phyloP scores from a whole-genome alignment of 2,797 vertebrate species.

The Propithecus deckenii region DNA sequence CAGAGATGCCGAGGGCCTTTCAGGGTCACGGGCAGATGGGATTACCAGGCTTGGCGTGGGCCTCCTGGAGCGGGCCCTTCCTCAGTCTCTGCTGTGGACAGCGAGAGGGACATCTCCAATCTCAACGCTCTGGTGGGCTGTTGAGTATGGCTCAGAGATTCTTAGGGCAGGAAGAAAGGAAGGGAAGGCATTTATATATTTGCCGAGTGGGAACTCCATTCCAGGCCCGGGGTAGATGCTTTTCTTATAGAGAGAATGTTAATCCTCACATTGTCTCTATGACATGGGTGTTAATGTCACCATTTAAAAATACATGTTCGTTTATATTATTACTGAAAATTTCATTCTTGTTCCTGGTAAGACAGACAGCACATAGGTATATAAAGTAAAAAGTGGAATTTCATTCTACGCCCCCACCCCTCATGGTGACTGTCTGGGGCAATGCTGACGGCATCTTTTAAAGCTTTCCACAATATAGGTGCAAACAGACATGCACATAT shows the following conservation, averaged over 20 bases:
- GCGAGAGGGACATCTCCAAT: background rate
- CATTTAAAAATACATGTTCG: background rate
- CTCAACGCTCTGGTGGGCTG: background rate
- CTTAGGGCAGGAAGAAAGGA: background rate
- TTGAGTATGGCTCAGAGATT: background rate
- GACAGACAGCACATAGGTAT: background rate
- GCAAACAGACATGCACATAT: rapidly evolving
- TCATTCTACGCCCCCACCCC: rapidly evolving
- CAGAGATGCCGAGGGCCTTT: background rate
- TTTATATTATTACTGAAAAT: background rate
- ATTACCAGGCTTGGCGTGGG: background rate
- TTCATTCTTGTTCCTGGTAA: background rate
- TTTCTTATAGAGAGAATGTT: no score
- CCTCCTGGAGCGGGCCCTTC: background rate
- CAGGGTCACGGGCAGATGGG: rapidly evolving
- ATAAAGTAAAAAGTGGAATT: background rate
- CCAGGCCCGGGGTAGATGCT: rapidly evolving
- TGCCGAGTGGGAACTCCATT: rapidly evolving
- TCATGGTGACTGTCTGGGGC: no score
- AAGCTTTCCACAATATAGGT: background rate
- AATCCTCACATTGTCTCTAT: background rate
- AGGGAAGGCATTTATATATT: background rate
- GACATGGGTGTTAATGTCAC: background rate
- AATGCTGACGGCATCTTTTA: background rate
- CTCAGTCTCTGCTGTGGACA: background rate